Evolutionary conservation across 2,888 invertebrate genomes (phyloP).

Genomic region (Limnephilus auricula): DNA sequence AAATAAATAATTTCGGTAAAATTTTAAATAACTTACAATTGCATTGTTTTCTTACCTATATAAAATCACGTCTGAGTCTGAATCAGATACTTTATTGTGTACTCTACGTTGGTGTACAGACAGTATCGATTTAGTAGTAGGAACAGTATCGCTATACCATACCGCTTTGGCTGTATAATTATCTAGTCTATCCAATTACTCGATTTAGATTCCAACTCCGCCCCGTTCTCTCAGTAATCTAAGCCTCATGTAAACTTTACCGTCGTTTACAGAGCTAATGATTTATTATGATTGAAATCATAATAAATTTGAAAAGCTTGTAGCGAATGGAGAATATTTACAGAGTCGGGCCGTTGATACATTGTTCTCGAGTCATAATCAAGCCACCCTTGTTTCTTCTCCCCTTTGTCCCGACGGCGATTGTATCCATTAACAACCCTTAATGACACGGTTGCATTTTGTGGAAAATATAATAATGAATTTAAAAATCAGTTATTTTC

Average conservation of each 20-base stretch:
- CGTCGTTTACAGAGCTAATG: conserved; percentile 40
- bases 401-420: neutral
- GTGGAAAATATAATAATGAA: neutral
- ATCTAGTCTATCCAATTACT: conserved; percentile 6
- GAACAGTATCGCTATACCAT: neutral
- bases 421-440: conserved; percentile 19
- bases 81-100: neutral
- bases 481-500: neutral
- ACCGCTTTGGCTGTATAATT: neutral
- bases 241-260: conserved; percentile 18
- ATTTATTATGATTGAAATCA: conserved; percentile 44
- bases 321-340: neutral
- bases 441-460: conserved; percentile 8
- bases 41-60: neutral
- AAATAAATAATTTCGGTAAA: too few species aligned
- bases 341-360: neutral
- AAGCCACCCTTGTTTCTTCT: neutral
- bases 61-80: neutral
- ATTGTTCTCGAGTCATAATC: neutral
- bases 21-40: neutral
- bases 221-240: neutral
- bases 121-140: neutral
- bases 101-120: neutral
- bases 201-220: neutral
- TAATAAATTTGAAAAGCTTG: conserved; percentile 35